Conservation (phyloP, 2,797 vertebrate species). For the Ceryle rudis region DNA sequence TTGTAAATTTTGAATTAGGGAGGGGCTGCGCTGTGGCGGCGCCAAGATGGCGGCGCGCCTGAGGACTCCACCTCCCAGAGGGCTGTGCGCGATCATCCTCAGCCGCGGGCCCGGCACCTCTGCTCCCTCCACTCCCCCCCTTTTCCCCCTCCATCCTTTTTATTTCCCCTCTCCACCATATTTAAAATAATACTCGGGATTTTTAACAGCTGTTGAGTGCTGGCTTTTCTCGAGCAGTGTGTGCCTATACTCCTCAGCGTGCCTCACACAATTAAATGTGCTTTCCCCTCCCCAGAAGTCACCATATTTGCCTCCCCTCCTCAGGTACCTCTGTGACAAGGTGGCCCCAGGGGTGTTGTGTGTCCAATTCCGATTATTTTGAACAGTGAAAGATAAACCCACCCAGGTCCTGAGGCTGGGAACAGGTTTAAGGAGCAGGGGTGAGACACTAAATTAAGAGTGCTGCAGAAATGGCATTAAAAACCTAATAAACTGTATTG, state of each 20-base stretch:
- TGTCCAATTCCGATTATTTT: fast-evolving
- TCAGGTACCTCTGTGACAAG: fast-evolving
- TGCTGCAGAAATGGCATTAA: background rate
- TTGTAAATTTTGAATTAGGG: background rate
- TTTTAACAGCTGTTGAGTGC: background rate
- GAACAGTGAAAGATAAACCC: background rate
- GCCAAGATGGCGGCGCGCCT: constrained; percentile 25
- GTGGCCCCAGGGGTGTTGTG: fast-evolving
- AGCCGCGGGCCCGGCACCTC: background rate
- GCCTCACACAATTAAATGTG: background rate
- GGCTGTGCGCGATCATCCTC: background rate
- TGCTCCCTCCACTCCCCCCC: too few relatives aligned
- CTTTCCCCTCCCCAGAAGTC: background rate
- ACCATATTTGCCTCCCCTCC: background rate
- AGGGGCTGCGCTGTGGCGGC: fast-evolving
- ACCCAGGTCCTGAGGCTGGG: background rate
- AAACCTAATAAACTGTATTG: fast-evolving
- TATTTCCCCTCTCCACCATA: too few relatives aligned
- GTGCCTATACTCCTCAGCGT: fast-evolving
- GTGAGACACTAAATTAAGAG: background rate
- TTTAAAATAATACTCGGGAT: background rate
- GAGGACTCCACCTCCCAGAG: background rate
- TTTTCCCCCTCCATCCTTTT: too few relatives aligned
- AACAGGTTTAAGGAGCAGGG: fast-evolving
- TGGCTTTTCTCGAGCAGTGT: fast-evolving